Evolutionary conservation across 2,888 invertebrate genomes (phyloP).

Genomic region (Ichneumoninae sp.): DNA sequence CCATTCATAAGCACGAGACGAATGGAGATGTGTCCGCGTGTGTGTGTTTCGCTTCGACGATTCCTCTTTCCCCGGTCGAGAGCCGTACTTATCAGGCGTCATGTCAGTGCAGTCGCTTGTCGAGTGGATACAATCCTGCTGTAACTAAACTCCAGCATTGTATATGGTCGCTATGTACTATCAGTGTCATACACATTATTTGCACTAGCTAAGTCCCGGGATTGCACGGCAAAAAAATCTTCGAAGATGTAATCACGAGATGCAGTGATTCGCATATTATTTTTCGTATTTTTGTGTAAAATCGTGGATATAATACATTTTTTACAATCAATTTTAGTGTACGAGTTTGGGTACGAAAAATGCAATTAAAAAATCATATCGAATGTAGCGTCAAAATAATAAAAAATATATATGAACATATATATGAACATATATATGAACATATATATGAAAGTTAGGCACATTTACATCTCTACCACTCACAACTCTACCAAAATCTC

Average conservation of each 20-base stretch:
- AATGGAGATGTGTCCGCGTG: no score
- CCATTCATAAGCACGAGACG: slow-evolving; percentile 75
- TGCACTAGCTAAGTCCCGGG: not conserved
- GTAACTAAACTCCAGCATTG: slow-evolving; percentile 31
- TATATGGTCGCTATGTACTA: slow-evolving; percentile 8
- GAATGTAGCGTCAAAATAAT: no score
- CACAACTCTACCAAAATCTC: no score
- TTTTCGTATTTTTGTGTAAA: not conserved
- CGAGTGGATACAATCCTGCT: slow-evolving; percentile 64
- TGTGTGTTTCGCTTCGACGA: slow-evolving; percentile 57
- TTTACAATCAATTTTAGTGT: not conserved
- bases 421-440: no score
- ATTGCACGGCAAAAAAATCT: not conserved
- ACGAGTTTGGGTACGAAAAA: not conserved
- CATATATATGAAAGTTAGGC: no score
- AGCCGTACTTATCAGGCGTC: slow-evolving; percentile 76
- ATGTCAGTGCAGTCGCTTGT: slow-evolving; percentile 76
- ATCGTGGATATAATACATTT: not conserved
- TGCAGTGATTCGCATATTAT: not conserved
- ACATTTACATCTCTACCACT: no score
- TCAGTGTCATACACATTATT: not conserved
- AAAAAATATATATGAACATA: no score
- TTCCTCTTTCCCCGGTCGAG: slow-evolving; percentile 73
- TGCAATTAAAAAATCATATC: not conserved
- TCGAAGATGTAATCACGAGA: not conserved